phyloP scores from a whole-genome alignment of 2,113 vertebrate species.

The Bucco capensis region DNA sequence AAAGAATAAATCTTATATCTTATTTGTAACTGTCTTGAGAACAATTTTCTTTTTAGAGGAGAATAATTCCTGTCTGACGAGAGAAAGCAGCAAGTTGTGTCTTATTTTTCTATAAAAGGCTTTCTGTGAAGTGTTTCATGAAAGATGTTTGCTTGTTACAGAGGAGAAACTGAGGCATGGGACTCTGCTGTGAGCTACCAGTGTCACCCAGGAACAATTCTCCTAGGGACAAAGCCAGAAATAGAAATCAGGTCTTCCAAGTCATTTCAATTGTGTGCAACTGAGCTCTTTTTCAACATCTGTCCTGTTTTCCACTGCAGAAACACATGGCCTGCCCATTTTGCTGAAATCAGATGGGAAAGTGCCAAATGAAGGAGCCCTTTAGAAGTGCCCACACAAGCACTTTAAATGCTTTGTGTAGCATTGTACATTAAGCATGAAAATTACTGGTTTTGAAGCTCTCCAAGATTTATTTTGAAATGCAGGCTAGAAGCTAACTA shows the following conservation, averaged over 20 bases:
- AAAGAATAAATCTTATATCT: not conserved
- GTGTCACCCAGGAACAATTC: not conserved
- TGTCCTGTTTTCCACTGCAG: not conserved
- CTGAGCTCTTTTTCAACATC: not conserved
- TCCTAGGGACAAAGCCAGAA: not conserved
- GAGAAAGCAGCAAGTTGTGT: not conserved
- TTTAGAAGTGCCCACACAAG: constrained; percentile 25
- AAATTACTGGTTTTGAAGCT: not conserved
- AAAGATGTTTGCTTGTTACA: not conserved
- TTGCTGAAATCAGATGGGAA: constrained; percentile 6
- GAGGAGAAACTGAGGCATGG: not conserved
- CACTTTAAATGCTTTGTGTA: constrained; percentile 15
- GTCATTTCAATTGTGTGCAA: not conserved
- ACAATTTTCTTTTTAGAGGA: not conserved
- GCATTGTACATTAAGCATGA: not conserved
- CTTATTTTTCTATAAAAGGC: not conserved
- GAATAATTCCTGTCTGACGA: not conserved
- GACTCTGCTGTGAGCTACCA: not conserved
- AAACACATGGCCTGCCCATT: not conserved
- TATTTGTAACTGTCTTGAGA: not conserved
- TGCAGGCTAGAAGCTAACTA: not conserved
- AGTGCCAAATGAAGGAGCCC: not conserved
- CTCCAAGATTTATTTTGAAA: constrained; percentile 5
- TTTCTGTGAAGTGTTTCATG: not conserved
- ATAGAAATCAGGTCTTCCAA: constrained; percentile 11